Evolutionary conservation across 1,140 invertebrate genomes (phyloP), one percentile per base, ranked within the genome.

Genomic region (Bombus impatiens): DNA sequence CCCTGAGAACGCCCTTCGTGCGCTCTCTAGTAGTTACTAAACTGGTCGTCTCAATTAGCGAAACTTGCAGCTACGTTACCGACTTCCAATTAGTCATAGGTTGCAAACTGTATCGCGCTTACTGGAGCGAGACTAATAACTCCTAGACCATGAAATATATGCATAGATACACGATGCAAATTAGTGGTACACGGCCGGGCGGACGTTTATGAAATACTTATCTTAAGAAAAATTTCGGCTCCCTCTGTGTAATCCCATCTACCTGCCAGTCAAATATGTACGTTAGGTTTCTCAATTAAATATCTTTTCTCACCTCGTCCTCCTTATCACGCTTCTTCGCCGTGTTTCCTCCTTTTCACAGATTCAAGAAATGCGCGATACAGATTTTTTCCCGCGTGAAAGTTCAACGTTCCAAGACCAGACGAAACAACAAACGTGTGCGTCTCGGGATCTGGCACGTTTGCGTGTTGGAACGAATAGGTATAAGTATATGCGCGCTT

Each of bases 71-170:
- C 82, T 87, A 86, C 87, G 84, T 88, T 88, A 88, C 78, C 84
- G 84, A 82, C 78, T 80, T 88, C 87, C 87, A 88, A 88, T 88
- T 88, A 88, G 87, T 88, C 87, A 88, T 88, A 88, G 87, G 84
- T 88, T 86, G 87, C 67, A 86, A 86, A 86, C 84, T 88, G 84
- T 78, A 82, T 77, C 84, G 72, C 87, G 87, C 87, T 82, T 78
- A 86, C 87, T 86, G 84, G 87, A 88, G 87, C 78, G 79, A 82
- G 62, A 78, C 87, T 88, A 88, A 88, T 86, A 86, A 86, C 87
- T 87, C 81, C 71, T 72, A 78, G 81, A 87, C 75, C 80, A 78
- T 82, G 85, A 86, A 86, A 86, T 83, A 83, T 81, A 86, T 83
- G 79, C 72, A 76, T 42, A 83, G 85, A 77, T 83, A 70, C 76